phyloP scores from a whole-genome alignment of 2,113 vertebrate species.

The Laticauda laticaudata region DNA sequence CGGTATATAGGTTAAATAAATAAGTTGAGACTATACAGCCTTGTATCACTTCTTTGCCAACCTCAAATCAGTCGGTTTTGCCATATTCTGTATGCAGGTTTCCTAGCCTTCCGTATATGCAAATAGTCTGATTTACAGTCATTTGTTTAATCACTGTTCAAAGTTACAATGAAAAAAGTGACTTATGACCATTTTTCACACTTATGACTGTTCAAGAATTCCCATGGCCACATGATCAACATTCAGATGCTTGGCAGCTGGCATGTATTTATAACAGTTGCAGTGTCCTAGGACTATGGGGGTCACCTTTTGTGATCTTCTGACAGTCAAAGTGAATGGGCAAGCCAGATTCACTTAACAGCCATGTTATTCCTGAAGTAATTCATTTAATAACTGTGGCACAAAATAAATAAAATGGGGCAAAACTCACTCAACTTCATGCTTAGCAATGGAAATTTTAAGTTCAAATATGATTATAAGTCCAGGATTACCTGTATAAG shows the following conservation, averaged over 20 bases:
- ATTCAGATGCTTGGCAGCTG: background rate
- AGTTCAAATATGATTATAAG: background rate
- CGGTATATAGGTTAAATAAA: background rate
- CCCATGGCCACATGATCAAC: background rate
- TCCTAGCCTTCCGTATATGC: background rate
- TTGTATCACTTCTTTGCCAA: background rate
- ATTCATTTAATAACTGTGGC: background rate
- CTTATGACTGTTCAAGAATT: background rate
- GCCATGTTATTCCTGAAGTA: background rate
- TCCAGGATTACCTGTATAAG: background rate
- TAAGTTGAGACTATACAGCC: background rate
- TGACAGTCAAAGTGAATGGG: background rate
- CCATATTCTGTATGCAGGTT: background rate
- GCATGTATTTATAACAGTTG: background rate
- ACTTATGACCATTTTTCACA: background rate
- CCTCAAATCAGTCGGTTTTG: background rate
- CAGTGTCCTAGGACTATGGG: background rate
- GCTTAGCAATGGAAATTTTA: too few relatives aligned
- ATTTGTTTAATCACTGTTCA: background rate
- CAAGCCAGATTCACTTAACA: background rate
- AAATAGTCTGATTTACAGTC: background rate
- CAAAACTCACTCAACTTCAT: background rate
- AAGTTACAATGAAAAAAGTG: background rate
- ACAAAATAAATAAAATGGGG: background rate
- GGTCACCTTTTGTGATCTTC: background rate